Conservation (phyloP, 2,113 vertebrate species). For the Eublepharis macularius region DNA sequence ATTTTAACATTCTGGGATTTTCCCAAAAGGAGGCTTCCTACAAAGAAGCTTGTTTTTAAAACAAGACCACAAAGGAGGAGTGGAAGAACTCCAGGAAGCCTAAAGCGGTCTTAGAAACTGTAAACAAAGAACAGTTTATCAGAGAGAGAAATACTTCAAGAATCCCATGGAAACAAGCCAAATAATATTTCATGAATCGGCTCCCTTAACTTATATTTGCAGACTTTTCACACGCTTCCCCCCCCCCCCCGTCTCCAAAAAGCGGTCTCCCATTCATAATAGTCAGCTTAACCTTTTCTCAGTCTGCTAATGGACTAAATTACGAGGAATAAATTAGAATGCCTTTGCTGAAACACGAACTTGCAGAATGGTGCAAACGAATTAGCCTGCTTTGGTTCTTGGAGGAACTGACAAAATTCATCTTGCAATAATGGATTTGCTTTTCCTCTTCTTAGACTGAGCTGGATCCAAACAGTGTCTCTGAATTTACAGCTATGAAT, state of each 20-base stretch:
- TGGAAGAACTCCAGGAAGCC: slow-evolving; percentile 53
- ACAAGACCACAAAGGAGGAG: slow-evolving; percentile 38
- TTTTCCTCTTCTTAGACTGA: background rate
- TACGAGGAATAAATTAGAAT: slow-evolving; percentile 43
- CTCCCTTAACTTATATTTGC: slow-evolving; percentile 43
- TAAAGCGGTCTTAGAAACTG: slow-evolving; percentile 57
- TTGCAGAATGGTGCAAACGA: background rate
- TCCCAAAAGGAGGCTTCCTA: slow-evolving; percentile 25
- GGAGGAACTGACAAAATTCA: slow-evolving; percentile 1
- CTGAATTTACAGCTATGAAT: too few relatives aligned
- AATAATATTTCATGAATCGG: slow-evolving; percentile 62
- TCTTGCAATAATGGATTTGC: background rate
- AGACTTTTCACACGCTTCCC: slow-evolving; percentile 34
- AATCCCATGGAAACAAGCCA: slow-evolving; percentile 53
- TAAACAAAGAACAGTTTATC: slow-evolving; percentile 61
- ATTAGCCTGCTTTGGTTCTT: slow-evolving; percentile 1
- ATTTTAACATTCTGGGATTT: background rate
- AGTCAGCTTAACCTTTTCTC: slow-evolving; percentile 47
- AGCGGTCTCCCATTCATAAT: slow-evolving; percentile 27
- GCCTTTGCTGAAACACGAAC: slow-evolving; percentile 14
- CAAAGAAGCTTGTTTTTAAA: slow-evolving; percentile 46
- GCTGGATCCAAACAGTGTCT: background rate
- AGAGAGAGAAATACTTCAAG: slow-evolving; percentile 53
- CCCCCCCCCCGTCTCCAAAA: too few relatives aligned
- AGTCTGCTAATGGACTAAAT: slow-evolving; percentile 40